A percentile compares a stretch with the other conserved stretches of the same genome.
Conservation (phyloP, 2,888 invertebrate species). For the Hypselothyrea guttata region DNA sequence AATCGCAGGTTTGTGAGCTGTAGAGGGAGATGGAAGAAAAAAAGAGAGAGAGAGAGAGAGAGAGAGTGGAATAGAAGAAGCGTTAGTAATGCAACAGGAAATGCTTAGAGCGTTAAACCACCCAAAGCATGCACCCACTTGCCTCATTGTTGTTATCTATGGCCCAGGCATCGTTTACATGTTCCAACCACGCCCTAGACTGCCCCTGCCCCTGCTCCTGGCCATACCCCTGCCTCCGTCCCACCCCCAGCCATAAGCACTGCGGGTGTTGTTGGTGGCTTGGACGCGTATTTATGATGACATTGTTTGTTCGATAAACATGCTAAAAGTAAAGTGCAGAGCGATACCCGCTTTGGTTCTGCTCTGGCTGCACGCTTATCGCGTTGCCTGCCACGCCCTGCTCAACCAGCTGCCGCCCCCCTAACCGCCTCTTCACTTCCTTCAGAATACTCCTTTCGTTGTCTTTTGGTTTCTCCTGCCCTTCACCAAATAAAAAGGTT, state of each 20-base stretch:
- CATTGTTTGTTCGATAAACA: slow-evolving; percentile 78
- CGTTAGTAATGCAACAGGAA: slow-evolving; percentile 51
- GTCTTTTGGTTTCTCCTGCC: background rate
- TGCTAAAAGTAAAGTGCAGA: slow-evolving; percentile 59
- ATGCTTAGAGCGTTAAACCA: slow-evolving; percentile 39
- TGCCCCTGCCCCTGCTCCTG: slow-evolving; percentile 4
- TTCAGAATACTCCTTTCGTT: background rate
- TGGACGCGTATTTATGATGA: slow-evolving; percentile 76
- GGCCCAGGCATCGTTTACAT: slow-evolving; percentile 56
- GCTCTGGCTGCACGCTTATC: slow-evolving; percentile 12
- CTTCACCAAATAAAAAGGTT: slow-evolving; percentile 61
- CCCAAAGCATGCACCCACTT: slow-evolving; percentile 2
- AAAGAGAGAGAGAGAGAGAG: slow-evolving; percentile 31
- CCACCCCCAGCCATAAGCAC: background rate
- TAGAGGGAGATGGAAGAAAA: background rate
- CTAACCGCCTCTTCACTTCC: background rate
- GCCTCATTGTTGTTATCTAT: slow-evolving; percentile 39
- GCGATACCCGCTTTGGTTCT: background rate
- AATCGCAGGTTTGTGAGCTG: slow-evolving; percentile 82
- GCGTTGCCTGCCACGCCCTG: slow-evolving; percentile 2
- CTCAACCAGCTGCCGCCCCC: background rate
- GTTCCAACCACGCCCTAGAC: slow-evolving; percentile 46
- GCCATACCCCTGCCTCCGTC: slow-evolving; percentile 9
- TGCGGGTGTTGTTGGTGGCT: slow-evolving; percentile 17
- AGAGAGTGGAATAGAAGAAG: background rate